Percentiles rank a stretch among this genome's conserved stretches.
Evolutionary conservation across 2,113 vertebrate species (phyloP).

Genomic region (Haemorhous mexicanus): DNA sequence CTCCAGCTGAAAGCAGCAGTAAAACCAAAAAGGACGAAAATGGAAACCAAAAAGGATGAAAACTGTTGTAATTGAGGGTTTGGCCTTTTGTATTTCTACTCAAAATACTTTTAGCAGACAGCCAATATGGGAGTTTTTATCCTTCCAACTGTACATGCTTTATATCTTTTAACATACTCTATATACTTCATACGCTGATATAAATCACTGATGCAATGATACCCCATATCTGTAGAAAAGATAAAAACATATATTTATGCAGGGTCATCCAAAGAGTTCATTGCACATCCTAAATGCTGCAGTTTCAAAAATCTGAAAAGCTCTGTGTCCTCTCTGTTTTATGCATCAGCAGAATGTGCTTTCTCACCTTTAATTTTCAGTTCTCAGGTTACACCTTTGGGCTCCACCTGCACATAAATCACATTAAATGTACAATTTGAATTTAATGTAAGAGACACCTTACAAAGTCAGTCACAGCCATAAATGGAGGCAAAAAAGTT

Average conservation of each 20-base stretch:
- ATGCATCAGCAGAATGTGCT: neutral
- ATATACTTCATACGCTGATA: too few species aligned
- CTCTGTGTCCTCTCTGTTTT: neutral
- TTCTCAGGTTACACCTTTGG: neutral
- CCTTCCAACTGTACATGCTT: neutral
- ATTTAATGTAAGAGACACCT: neutral
- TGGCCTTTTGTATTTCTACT: neutral
- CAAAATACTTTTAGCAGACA: neutral
- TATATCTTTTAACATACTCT: neutral
- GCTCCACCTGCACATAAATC: neutral
- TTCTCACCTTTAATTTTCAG: neutral
- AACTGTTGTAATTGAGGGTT: neutral
- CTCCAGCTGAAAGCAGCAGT: neutral
- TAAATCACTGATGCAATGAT: neutral
- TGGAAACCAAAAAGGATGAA: neutral
- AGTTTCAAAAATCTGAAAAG: neutral
- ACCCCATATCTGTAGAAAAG: neutral
- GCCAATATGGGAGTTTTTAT: neutral
- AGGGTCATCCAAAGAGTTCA: neutral
- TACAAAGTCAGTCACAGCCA: neutral
- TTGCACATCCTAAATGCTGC: rapidly evolving
- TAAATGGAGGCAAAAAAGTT: neutral
- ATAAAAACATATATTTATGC: neutral
- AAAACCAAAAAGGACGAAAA: neutral
- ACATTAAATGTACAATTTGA: neutral